Evolutionary conservation across 2,113 vertebrate species (phyloP).

Genomic region (Psephotus haematonotus): DNA sequence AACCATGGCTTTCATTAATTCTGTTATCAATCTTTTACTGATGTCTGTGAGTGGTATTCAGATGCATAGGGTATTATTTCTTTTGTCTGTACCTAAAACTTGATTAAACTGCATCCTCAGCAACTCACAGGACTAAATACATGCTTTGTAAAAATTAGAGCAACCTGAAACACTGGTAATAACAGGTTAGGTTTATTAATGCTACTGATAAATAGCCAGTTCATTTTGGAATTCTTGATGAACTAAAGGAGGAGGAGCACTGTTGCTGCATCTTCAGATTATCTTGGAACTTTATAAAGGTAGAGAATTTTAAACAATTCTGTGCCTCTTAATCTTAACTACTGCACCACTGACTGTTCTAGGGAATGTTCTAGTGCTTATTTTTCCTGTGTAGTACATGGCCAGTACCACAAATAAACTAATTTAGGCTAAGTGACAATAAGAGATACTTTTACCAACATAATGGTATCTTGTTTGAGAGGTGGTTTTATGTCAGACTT

Average conservation of each 20-base stretch:
- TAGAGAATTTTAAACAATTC: fast-evolving
- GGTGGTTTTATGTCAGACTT: neutral
- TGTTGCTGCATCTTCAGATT: neutral
- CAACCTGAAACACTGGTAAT: neutral
- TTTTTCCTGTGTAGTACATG: neutral
- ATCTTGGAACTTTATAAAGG: neutral
- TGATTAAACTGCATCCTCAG: neutral
- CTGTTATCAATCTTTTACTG: neutral
- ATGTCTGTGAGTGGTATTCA: neutral
- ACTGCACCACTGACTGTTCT: neutral
- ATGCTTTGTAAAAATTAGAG: neutral
- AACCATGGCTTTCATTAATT: neutral
- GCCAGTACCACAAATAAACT: neutral
- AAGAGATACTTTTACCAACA: too few species aligned
- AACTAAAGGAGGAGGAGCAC: neutral
- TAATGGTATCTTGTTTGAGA: neutral
- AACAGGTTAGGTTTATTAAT: neutral
- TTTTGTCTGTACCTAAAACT: neutral
- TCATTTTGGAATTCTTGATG: neutral
- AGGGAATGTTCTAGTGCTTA: neutral
- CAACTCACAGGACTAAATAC: too few species aligned
- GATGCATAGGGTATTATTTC: neutral
- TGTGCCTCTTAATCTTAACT: neutral
- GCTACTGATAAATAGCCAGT: neutral
- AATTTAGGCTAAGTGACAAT: neutral